phyloP scores from a whole-genome alignment of 1,140 invertebrate species.

The Lerema accius region DNA sequence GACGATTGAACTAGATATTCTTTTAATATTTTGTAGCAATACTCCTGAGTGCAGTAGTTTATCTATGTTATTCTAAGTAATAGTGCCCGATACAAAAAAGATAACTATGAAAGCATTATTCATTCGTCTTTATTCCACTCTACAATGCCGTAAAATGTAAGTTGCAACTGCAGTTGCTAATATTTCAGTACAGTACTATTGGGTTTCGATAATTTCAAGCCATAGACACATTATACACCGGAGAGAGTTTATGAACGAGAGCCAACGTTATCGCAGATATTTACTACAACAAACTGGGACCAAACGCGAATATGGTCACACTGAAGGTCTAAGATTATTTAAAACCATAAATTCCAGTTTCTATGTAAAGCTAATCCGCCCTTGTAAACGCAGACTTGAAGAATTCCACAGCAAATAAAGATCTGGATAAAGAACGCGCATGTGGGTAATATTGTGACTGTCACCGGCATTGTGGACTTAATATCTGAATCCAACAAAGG shows the following conservation, averaged over 20 bases:
- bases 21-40: too few species aligned
- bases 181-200: not conserved
- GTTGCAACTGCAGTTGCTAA: not conserved
- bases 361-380: slow-evolving; percentile 53
- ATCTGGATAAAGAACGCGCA: slow-evolving; percentile 60
- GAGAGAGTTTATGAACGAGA: slow-evolving; percentile 16
- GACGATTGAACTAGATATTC: too few species aligned
- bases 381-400: slow-evolving; percentile 36
- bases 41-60: too few species aligned
- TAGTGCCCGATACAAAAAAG: too few species aligned
- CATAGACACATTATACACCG: slow-evolving; percentile 38
- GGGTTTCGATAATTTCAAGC: slow-evolving; percentile 7
- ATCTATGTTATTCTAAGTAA: too few species aligned
- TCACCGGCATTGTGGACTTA: slow-evolving; percentile 66
- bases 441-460: slow-evolving; percentile 74
- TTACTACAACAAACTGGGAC: slow-evolving; percentile 14
- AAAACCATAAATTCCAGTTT: slow-evolving; percentile 33
- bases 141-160: too few species aligned
- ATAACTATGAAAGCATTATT: too few species aligned
- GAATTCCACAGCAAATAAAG: slow-evolving; percentile 62
- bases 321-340: slow-evolving; percentile 25
- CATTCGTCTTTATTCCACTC: not conserved
- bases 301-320: slow-evolving; percentile 19
- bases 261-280: slow-evolving; percentile 10
- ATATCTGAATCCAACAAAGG: slow-evolving; percentile 74